These are phyloP conservation scores for Synodontis membranacea DNA, from an alignment of 2,113 vertebrate species.

Conservation along the genomic window DNA sequence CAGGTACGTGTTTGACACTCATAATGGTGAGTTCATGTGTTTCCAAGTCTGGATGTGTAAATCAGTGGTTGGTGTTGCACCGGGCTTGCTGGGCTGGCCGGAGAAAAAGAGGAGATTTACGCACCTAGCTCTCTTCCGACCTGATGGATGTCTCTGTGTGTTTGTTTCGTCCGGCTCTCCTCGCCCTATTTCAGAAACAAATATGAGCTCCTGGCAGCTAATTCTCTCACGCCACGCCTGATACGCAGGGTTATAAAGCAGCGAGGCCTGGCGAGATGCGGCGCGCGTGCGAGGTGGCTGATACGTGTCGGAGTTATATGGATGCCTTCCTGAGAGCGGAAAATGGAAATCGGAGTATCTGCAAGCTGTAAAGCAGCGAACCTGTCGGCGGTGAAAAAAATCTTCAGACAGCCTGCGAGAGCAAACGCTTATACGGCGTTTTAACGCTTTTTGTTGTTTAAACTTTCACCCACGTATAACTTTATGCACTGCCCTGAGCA, in stretches of 20 bases:
- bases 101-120: slow-evolving; percentile 51
- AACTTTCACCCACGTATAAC: slow-evolving; percentile 1
- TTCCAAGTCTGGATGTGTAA: slow-evolving; percentile 43
- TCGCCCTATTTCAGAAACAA: slow-evolving; percentile 48
- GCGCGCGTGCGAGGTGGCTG: not conserved
- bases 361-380: slow-evolving; percentile 10
- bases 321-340: not conserved
- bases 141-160: slow-evolving; percentile 50
- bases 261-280: not conserved
- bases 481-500: not conserved
- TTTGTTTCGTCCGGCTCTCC: slow-evolving; percentile 40
- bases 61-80: slow-evolving; percentile 52
- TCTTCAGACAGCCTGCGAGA: slow-evolving; percentile 4
- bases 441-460: not conserved
- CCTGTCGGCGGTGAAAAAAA: not conserved
- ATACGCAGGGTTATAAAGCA: slow-evolving; percentile 30
- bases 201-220: slow-evolving; percentile 47
- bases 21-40: not conserved
- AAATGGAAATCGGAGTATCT: slow-evolving; percentile 19
- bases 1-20: not conserved
- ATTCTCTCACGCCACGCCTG: slow-evolving; percentile 43
- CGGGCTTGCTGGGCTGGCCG: slow-evolving; percentile 46
- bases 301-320: slow-evolving; percentile 32
- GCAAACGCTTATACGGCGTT: slow-evolving; percentile 12
- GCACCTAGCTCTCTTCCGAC: slow-evolving; percentile 38